Percentiles rank a stretch among this genome's conserved stretches.
Conservation (phyloP, 2,113 vertebrate species). For the Phaethon lepturus region DNA sequence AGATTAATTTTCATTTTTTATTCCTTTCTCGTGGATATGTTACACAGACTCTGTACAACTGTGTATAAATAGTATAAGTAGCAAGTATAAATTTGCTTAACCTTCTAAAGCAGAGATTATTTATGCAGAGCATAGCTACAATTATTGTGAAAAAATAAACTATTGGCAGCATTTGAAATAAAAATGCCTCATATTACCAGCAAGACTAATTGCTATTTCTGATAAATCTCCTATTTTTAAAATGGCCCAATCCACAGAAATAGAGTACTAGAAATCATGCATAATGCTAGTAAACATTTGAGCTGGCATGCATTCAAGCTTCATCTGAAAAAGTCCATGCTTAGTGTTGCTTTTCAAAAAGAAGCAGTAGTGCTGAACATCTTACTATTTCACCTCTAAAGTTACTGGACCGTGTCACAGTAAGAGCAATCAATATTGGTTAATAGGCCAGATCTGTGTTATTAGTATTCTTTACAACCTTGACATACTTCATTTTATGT, state of each 20-base stretch:
- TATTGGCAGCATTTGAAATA: neutral
- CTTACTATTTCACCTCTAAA: constrained; percentile 65
- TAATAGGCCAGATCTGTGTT: constrained; percentile 77
- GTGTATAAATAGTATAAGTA: neutral
- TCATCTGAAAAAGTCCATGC: neutral
- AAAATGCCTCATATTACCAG: neutral
- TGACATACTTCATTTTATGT: constrained; percentile 77
- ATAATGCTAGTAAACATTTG: neutral
- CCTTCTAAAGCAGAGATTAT: neutral
- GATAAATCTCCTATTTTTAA: neutral
- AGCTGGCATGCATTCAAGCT: neutral
- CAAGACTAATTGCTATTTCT: neutral
- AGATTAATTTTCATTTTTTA: neutral
- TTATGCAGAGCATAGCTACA: neutral
- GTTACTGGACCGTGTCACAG: constrained; percentile 58
- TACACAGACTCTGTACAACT: neutral
- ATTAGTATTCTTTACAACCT: constrained; percentile 78
- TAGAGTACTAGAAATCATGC: neutral
- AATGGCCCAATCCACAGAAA: neutral
- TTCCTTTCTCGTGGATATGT: neutral
- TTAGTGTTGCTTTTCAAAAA: constrained; percentile 39
- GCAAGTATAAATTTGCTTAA: neutral
- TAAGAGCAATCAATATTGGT: constrained; percentile 75
- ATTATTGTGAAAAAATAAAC: neutral
- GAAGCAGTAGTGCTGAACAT: neutral